Conservation (phyloP, 37 sponge, comb jelly and placozoan species). For the Chondrilla cf. caribensis region DNA sequence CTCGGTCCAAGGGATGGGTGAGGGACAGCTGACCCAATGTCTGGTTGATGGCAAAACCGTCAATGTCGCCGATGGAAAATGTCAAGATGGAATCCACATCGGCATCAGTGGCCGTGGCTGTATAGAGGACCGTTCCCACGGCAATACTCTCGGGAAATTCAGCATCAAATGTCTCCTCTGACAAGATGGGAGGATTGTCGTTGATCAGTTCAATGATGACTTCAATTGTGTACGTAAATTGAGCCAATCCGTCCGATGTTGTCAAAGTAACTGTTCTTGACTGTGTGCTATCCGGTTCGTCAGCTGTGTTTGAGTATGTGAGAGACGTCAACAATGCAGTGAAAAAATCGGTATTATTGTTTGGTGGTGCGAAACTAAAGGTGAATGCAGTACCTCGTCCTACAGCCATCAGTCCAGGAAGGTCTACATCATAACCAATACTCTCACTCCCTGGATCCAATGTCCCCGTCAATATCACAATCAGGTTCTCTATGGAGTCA, state of each 20-base stretch:
- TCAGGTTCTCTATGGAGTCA: slow-evolving; percentile 2
- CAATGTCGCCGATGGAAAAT: slow-evolving; percentile 2
- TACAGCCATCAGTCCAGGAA: neutral
- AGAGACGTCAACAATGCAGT: slow-evolving; percentile 21
- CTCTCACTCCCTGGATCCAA: slow-evolving; percentile 30
- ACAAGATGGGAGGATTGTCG: slow-evolving; percentile 60
- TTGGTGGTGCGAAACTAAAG: slow-evolving; percentile 23
- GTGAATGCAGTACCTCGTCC: neutral
- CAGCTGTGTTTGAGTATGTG: slow-evolving; percentile 48
- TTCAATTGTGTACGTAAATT: neutral
- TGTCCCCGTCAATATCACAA: slow-evolving; percentile 24
- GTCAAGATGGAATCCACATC: slow-evolving; percentile 27
- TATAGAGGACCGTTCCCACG: slow-evolving; percentile 10
- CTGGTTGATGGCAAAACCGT: slow-evolving; percentile 21
- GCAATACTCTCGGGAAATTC: slow-evolving; percentile 39
- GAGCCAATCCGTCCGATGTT: slow-evolving; percentile 40
- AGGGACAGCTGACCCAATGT: slow-evolving; percentile 37
- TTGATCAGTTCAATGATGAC: slow-evolving; percentile 21
- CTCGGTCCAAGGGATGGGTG: slow-evolving; percentile 18
- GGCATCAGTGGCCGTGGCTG: slow-evolving; percentile 43
- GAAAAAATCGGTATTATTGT: slow-evolving; percentile 24
- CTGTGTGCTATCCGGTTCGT: slow-evolving; percentile 26
- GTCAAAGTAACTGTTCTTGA: slow-evolving; percentile 25
- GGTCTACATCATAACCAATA: neutral
- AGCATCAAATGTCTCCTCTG: neutral